These are phyloP conservation scores for Capitella teleta DNA, from an alignment of 1,140 invertebrate species.

Conservation along the genomic window DNA sequence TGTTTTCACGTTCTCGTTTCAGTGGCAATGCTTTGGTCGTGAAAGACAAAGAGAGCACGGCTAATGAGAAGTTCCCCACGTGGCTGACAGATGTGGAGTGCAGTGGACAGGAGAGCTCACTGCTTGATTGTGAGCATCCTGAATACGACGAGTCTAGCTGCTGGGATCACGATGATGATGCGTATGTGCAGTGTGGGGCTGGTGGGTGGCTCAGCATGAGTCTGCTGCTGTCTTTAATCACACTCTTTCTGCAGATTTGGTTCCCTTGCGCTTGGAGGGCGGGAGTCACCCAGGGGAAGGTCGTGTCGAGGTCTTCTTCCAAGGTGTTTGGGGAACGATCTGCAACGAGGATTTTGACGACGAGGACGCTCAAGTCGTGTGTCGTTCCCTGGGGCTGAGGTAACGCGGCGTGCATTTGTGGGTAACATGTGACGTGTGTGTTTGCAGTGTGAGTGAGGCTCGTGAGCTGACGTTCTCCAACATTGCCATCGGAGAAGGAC, in stretches of 20 bases:
- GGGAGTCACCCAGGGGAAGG: conserved; percentile 19
- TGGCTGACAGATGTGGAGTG: conserved; percentile 3
- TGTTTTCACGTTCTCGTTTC: too few species aligned
- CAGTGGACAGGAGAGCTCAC: background rate
- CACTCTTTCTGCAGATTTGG: background rate
- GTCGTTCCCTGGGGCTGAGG: conserved; percentile 6
- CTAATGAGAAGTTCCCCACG: too few species aligned
- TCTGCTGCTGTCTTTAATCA: background rate
- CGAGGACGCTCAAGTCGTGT: conserved; percentile 12
- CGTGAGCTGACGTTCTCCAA: too few species aligned
- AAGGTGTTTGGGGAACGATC: conserved; percentile 15
- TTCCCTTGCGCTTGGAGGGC: conserved; percentile 1
- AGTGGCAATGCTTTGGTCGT: too few species aligned
- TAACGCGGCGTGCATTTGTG: too few species aligned
- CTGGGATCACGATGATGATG: background rate
- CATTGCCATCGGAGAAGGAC: too few species aligned
- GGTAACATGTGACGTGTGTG: too few species aligned
- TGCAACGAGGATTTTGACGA: conserved; percentile 11
- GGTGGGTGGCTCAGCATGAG: background rate
- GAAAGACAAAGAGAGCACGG: too few species aligned
- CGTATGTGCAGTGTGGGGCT: background rate
- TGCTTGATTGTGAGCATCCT: background rate
- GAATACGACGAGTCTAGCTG: background rate
- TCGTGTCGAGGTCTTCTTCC: conserved; percentile 14
- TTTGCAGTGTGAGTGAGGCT: too few species aligned